Evolutionary conservation across 2,888 invertebrate genomes (phyloP).

Genomic region (Tenthredo notha): DNA sequence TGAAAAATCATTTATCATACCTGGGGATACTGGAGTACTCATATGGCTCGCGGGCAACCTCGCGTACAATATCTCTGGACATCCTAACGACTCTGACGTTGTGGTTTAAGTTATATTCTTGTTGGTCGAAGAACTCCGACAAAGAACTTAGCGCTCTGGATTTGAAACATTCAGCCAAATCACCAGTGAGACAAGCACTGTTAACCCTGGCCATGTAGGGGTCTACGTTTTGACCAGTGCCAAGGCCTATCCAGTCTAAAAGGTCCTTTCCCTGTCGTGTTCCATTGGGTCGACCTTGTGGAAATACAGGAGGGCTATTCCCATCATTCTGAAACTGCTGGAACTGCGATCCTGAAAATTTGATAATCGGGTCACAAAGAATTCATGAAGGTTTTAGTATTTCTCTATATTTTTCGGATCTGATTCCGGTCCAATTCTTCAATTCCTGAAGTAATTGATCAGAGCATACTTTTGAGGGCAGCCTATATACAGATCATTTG

Average conservation of each 20-base stretch:
- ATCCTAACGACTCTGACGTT: conserved; percentile 86
- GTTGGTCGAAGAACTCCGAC: conserved; percentile 88
- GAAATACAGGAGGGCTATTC: neutral
- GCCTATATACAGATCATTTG: no score
- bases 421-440: neutral
- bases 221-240: conserved; percentile 86
- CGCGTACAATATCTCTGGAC: conserved; percentile 85
- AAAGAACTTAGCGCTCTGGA: conserved; percentile 88
- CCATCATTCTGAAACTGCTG: conserved; percentile 39
- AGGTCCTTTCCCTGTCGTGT: conserved; percentile 85
- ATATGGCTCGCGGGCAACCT: conserved; percentile 85
- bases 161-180: conserved; percentile 92
- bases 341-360: conserved; percentile 42
- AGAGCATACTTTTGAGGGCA: neutral
- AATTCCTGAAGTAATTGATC: neutral
- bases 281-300: conserved; percentile 64
- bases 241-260: conserved; percentile 90
- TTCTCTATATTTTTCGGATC: neutral
- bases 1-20: conserved; percentile 60
- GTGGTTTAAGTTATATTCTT: conserved; percentile 81
- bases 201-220: conserved; percentile 89
- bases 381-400: neutral
- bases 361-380: neutral
- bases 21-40: conserved; percentile 86
- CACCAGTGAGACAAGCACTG: conserved; percentile 87